Base-by-base conservation (phyloP, 1,140 invertebrate genomes). In the Brachionus rotundiformis region DNA sequence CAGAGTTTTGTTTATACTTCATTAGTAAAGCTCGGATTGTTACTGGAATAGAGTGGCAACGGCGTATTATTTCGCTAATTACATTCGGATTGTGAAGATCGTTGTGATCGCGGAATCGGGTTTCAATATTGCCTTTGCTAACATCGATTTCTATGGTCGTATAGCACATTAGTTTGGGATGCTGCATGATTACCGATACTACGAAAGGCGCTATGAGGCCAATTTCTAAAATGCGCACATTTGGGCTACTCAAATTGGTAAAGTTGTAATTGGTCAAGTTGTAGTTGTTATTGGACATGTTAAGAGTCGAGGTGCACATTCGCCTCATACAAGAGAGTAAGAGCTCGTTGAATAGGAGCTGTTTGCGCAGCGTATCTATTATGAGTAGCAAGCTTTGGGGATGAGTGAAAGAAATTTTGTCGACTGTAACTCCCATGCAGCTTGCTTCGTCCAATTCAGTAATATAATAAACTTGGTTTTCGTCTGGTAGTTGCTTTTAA, bases 1-100 rank as follows among this genome's bases (percentile, higher is more conserved):
- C n/a, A 13, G 63, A 19, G 16, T 68, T 68, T 73, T 73, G 68
- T 44, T 73, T 73, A 39, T 73, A 73, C 29, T 73, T 73, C 68
- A 73, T 73, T 47, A 73, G 41, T 10, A 73, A 7, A 27, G 68
- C 68, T 13, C 68, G 36, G 11, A 73, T 73, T n/a, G 68, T 73
- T 5, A 73, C 68, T 44, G 68, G 68, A 25, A 73, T 73, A 5
- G 36, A 44, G 36, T 73, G 68, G 23, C 68, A 73, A 11, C 68
- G 68, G 2, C 68, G 68, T 3, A 73, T 44, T 25, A 73, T 73
- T 44, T 73, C 68, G 29, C 68, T 73, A 10, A 73, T 73, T 3
- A 73, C 39, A 47, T 29, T 73, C 0, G 68, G 68, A 73, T 73
- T 73, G 36, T 73, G 68, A 7, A 73, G 11, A 19, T 73, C 68